Evolutionary conservation across 2,797 vertebrate species (phyloP), one percentile per base, ranked within the genome.

Genomic region (Helostoma temminkii): DNA sequence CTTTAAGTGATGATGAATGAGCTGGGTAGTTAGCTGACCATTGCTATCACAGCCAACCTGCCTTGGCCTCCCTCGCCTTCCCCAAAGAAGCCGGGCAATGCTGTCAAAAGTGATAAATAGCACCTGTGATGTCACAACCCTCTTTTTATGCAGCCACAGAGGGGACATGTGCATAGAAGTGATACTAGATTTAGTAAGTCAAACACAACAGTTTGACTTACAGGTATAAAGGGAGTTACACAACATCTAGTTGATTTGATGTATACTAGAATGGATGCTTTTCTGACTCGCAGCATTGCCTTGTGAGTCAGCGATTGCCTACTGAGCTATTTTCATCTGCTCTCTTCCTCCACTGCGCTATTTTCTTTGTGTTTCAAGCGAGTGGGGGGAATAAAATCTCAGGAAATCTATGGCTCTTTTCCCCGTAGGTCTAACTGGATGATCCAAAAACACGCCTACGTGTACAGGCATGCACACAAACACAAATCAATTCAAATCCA

Each of bases 241-340:
- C 88, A 90, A 88, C 80, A 66, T 67, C 59, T 1, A 45, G 68
- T 66, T 77, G 81, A 85, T 81, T 78, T 86, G 86, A 88, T 86
- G 79, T 66, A 61, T 52, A 70, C 77, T 55, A 82, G 75, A 79
- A 85, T 76, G 81, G 88, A 89, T 79, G 84, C 74, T 76, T 74
- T 78, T 63, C 79, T 83, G 82, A 81, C 83, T 83, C 87, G 87
- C 78, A 81, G 82, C 84, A 2, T 74, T 71, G 87, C 88, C 85
- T 87, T 87, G 87, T 94, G 91, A 94, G 88, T 92, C 88, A 90
- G 89, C 83, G 76, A 74, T 89, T 93, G 90, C 91, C 92, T 91
- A 90, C 86, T 74, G 86, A 91, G 91, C 90, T 93, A 93, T 94
- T 94, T 93, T 91, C 80, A 91, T 92, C 85, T 43, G 74, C 82